Evolutionary conservation across 2,797 vertebrate genomes (phyloP), one percentile per base, ranked within the genome.

Genomic region (Lerista edwardsae): DNA sequence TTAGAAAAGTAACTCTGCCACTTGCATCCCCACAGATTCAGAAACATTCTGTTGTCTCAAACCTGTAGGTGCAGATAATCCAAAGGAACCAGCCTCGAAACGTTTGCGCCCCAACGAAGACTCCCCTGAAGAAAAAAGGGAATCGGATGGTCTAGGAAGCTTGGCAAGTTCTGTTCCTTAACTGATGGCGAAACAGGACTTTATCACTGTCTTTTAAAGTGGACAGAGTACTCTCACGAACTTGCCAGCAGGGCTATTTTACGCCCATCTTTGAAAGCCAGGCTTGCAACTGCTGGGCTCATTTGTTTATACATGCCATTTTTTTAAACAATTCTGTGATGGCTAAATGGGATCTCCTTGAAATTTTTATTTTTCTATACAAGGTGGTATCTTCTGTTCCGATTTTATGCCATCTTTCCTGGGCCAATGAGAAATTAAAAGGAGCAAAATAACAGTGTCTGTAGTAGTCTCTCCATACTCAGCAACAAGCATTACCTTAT

Each of bases 1-100:
- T 2, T 41, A 64, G 68, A 64, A 39, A 39, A 29, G 2, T 73
- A 41, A 39, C 17, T 2, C 3, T 65, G 59, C 14, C 14, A 14
- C 65, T 6, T 27, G 64, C 12, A 85, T 44, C 47, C 41, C 1
- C 9, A 41, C 55, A 12, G 47, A 68, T 67, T 68, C 44, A 83
- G 19, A n/a, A n/a, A 64, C 2, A 15, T 4, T 47, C 23, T 36
- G 23, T 71, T 90, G 89, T 86, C 90, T 87, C 91, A 85, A 75
- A 68, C 86, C 90, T 93, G 2, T 51, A 81, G 68, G 95, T 95
- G 83, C 94, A 97, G 97, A 96, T 44, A 34, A 86, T 68, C 86
- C 93, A 90, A 97, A 92, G 86, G 97, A 97, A 86, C 98, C 97
- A 21, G 95, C 95, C 39, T 89, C 95, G 2, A 99, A 99, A 95